phyloP scores from a whole-genome alignment of 2,888 invertebrate genomes.

The Lomographa bimaculata region DNA sequence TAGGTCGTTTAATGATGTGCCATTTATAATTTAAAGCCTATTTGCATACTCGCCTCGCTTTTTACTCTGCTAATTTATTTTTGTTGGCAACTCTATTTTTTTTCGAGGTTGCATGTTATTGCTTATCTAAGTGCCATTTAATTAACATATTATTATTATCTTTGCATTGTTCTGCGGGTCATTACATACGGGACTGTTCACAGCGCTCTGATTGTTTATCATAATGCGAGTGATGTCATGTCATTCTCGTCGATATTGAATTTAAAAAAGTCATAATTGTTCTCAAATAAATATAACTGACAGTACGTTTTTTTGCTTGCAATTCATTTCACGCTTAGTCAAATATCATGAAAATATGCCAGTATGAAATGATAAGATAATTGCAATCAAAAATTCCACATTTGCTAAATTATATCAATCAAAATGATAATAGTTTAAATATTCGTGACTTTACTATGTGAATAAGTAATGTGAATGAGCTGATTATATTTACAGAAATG shows the following conservation, averaged over 20 bases:
- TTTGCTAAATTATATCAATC: no score
- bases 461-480: no score
- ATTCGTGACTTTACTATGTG: no score
- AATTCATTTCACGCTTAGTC: slow-evolving; percentile 50
- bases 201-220: slow-evolving; percentile 52
- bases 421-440: no score
- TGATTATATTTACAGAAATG: no score
- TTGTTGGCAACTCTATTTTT: slow-evolving; percentile 15
- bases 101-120: slow-evolving; percentile 27
- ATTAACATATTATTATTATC: slow-evolving; percentile 56
- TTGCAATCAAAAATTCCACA: no score
- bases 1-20: slow-evolving; percentile 34
- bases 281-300: slow-evolving; percentile 47
- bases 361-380: no score
- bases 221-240: slow-evolving; percentile 57
- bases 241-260: slow-evolving; percentile 39
- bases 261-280: slow-evolving; percentile 31
- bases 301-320: slow-evolving; percentile 39
- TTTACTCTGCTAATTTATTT: slow-evolving; percentile 16
- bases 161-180: slow-evolving; percentile 54
- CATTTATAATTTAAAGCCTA: slow-evolving; percentile 14
- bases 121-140: slow-evolving; percentile 46
- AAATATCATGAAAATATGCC: no score
- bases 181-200: slow-evolving; percentile 49
- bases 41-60: slow-evolving; percentile 13